Base-by-base conservation (phyloP, 2,797 vertebrate species). In the Girardinus metallicus region DNA sequence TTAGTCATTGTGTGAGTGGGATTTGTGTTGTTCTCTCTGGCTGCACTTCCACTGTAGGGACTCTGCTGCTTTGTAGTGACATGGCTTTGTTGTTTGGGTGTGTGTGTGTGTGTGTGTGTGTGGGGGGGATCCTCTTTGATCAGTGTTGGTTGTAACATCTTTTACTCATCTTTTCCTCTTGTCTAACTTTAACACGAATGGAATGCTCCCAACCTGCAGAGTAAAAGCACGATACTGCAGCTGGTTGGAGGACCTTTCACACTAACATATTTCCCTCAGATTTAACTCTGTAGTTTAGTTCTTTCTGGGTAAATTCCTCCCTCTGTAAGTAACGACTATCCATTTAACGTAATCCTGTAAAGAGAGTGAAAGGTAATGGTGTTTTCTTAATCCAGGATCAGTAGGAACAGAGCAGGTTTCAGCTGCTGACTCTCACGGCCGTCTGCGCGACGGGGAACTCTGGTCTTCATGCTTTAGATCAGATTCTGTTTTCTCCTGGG, bases 341-440 rank as follows among this genome's bases (percentile, higher is more conserved):
- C 47, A 55, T 83, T 79, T 86, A 83, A 88, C 88, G 76, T 88
- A 88, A 91, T 90, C 89, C 81, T 80, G 64, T 86, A 78, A 88
- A 46, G 44, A 70, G 51, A 85, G 84, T 83, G 82, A 55, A 80
- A 78, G 76, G 62, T 87, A 83, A 87, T 83, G 79, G 46, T 81
- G 51, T 87, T 83, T 71, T 87, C 68, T 76, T 87, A 91, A 91
- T 91, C 85, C 85, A 81, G 81, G 68, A 62, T 46, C 31, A 5
- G 49, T 88, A 83, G 51, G 84, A 86, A 91, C 80, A 85, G 76
- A 89, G 83, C 84, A 85, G 75, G 26, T 77, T 82, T 83, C 60
- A 82, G 73, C 13, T 74, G 76, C 68, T 23, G 66, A 36, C 62
- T 74, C 72, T 73, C 49, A n/a, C 60, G 70, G 73, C 74, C 23